Evolutionary conservation across 2,797 vertebrate genomes (phyloP).

Genomic region (Aselliscus stoliczkanus): DNA sequence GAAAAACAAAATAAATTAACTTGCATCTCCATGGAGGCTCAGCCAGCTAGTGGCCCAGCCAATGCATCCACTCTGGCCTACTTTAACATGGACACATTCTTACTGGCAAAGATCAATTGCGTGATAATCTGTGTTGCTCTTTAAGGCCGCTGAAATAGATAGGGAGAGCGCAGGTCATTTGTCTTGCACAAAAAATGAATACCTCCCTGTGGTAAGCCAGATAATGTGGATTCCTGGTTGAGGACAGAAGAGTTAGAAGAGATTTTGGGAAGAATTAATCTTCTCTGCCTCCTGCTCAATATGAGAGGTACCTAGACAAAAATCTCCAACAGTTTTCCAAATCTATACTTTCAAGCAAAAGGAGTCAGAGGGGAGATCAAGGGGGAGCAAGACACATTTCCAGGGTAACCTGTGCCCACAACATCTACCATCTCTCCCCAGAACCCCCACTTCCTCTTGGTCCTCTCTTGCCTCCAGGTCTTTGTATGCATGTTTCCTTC

Average conservation of each 20-base stretch:
- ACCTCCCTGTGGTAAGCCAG: not conserved
- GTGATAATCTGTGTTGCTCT: not conserved
- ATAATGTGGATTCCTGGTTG: not conserved
- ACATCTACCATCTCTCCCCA: not conserved
- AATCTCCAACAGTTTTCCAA: not conserved
- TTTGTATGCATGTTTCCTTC: not conserved
- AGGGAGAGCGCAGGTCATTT: not conserved
- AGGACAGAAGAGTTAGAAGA: not conserved
- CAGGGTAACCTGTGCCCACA: not conserved
- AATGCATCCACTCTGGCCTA: not conserved
- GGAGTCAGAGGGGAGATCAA: not conserved
- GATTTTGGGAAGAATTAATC: not conserved
- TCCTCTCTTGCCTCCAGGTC: not conserved
- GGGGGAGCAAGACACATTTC: no score
- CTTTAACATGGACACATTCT: not conserved
- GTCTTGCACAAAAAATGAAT: not conserved
- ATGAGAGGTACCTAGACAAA: not conserved
- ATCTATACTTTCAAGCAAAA: not conserved
- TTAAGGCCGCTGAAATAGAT: not conserved
- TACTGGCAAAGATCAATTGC: not conserved
- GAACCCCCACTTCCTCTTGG: not conserved
- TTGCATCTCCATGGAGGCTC: not conserved
- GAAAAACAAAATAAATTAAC: constrained; percentile 13
- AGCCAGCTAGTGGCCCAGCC: not conserved
- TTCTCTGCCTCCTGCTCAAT: not conserved